A percentile compares a stretch with the other conserved stretches of the same genome.
These are phyloP conservation scores for Erythrocercus mccallii DNA, from an alignment of 2,113 vertebrate genomes.

Conservation along the genomic window DNA sequence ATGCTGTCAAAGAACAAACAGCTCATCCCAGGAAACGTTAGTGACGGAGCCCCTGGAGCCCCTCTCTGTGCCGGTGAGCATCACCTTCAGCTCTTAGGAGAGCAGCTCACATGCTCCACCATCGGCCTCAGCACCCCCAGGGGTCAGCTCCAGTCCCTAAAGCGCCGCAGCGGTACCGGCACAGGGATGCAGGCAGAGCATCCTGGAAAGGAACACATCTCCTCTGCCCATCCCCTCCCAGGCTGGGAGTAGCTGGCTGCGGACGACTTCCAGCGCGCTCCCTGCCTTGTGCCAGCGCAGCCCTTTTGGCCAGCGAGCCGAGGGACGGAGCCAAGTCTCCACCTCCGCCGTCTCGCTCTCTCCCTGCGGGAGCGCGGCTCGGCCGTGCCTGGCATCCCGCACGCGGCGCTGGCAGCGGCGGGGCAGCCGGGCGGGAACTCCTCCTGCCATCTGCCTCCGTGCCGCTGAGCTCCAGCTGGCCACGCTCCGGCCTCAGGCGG, in stretches of 20 bases:
- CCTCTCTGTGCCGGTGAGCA: background rate
- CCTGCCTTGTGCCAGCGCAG: background rate
- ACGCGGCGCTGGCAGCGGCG: background rate
- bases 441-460: background rate
- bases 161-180: background rate
- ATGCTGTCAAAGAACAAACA: background rate
- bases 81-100: background rate
- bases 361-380: background rate
- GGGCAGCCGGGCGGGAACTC: background rate
- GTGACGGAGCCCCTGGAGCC: background rate
- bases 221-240: background rate
- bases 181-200: background rate
- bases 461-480: background rate
- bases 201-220: background rate
- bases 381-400: background rate
- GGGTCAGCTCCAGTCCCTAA: rapidly evolving
- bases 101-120: background rate
- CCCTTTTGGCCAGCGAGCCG: background rate
- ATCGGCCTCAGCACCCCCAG: rapidly evolving
- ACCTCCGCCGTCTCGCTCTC: background rate
- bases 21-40: background rate
- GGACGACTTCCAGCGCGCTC: background rate
- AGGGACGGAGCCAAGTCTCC: conserved; percentile 5
- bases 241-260: background rate
- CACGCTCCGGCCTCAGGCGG: background rate